phyloP scores from a whole-genome alignment of 2,113 vertebrate species.

The Eudyptes chrysolophus region DNA sequence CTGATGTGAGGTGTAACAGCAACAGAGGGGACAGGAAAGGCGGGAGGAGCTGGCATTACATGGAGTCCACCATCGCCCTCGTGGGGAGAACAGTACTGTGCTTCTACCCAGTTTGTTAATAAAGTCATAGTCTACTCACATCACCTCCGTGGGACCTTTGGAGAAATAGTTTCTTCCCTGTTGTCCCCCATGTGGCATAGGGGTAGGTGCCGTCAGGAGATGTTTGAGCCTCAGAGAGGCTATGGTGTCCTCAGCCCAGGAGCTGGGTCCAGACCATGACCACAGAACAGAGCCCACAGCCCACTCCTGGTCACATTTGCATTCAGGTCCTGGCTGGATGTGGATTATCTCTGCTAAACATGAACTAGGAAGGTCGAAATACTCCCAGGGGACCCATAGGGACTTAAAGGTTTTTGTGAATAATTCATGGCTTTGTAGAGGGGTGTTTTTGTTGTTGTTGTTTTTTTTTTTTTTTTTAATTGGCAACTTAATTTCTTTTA shows the following conservation, averaged over 20 bases:
- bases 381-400: neutral
- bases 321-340: neutral
- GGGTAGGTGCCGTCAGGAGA: neutral
- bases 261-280: neutral
- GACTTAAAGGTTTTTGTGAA: neutral
- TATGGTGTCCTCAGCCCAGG: neutral
- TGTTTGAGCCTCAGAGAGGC: neutral
- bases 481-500: neutral
- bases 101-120: neutral
- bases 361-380: neutral
- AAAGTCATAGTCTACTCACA: neutral
- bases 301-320: neutral
- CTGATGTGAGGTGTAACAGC: neutral
- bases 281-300: neutral
- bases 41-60: neutral
- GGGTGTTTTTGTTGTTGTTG: accelerated
- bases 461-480: neutral
- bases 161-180: neutral
- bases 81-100: neutral
- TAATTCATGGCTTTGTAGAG: neutral
- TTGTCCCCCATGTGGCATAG: neutral
- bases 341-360: neutral
- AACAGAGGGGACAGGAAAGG: too few relatives aligned
- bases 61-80: neutral
- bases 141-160: neutral